These are phyloP conservation scores for Trissolcus japonicus DNA, from an alignment of 2,888 invertebrate species.

Conservation along the genomic window DNA sequence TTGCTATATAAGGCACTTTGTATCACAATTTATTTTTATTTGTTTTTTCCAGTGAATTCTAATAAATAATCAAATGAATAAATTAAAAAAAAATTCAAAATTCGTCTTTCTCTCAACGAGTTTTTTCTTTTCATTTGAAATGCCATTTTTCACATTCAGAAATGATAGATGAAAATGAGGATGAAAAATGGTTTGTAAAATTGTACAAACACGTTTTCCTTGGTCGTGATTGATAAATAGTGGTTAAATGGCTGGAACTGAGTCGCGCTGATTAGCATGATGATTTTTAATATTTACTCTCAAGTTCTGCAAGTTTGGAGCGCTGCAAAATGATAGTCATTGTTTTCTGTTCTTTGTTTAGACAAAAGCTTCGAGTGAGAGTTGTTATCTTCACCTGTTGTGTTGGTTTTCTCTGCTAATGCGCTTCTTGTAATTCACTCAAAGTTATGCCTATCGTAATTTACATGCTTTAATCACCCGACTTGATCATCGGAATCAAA, in stretches of 20 bases:
- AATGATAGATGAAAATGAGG: neutral
- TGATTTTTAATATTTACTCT: neutral
- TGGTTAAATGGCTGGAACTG: no score
- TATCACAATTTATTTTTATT: conserved; percentile 22
- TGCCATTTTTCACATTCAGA: no score
- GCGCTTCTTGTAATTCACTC: no score
- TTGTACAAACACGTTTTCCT: neutral
- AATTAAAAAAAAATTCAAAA: no score
- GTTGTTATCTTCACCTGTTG: conserved; percentile 42
- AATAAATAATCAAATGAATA: no score
- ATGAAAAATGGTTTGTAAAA: conserved; percentile 3
- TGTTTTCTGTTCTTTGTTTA: conserved; percentile 14
- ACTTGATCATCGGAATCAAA: no score
- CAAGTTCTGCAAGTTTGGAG: neutral
- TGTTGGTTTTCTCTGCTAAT: conserved; percentile 12
- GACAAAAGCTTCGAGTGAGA: conserved; percentile 17
- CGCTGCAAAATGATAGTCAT: conserved; percentile 13
- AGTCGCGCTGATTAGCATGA: no score
- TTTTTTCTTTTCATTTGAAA: no score
- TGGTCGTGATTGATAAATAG: conserved; percentile 3
- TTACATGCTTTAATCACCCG: no score
- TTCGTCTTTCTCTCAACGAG: no score
- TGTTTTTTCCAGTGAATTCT: neutral
- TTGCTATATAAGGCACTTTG: conserved; percentile 42
- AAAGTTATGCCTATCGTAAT: no score